Percentiles rank a stretch among this genome's conserved stretches.
Evolutionary conservation across 23 tunicate species (phyloP).

Genomic region (Halocynthia roretzi): DNA sequence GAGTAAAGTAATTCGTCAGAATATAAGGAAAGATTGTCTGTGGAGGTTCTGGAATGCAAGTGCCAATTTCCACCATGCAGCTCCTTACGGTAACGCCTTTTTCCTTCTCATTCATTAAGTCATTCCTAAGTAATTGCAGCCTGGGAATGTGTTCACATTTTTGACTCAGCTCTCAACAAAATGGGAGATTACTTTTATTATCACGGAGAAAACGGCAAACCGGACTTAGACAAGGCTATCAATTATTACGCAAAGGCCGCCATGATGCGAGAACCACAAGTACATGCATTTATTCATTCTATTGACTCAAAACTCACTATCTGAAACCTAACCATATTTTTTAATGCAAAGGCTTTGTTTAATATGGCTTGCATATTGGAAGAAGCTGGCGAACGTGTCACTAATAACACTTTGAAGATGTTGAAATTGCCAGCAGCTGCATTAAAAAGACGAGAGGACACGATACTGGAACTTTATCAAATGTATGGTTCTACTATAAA

Average conservation of each 20-base stretch:
- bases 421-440: constrained; percentile 36
- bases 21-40: constrained; percentile 40
- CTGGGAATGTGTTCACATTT: neutral
- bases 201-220: constrained; percentile 45
- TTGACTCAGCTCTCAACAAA: constrained; percentile 70
- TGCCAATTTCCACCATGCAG: constrained; percentile 37
- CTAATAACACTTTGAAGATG: constrained; percentile 19
- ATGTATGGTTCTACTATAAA: constrained; percentile 14
- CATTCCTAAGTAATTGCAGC: neutral
- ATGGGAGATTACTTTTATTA: constrained; percentile 88
- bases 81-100: constrained; percentile 62
- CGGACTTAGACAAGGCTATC: constrained; percentile 50
- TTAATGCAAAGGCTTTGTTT: constrained; percentile 52
- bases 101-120: neutral
- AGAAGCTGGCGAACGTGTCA: constrained; percentile 35
- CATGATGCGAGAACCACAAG: constrained; percentile 18
- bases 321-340: neutral
- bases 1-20: constrained; percentile 1
- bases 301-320: neutral
- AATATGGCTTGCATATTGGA: constrained; percentile 76
- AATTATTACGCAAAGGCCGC: constrained; percentile 54
- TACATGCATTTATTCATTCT: neutral
- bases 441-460: constrained; percentile 37
- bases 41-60: constrained; percentile 86
- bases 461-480: constrained; percentile 58